These are phyloP conservation scores for Nannobrachium achirus DNA, from an alignment of 2,113 vertebrate species.

Conservation along the genomic window DNA sequence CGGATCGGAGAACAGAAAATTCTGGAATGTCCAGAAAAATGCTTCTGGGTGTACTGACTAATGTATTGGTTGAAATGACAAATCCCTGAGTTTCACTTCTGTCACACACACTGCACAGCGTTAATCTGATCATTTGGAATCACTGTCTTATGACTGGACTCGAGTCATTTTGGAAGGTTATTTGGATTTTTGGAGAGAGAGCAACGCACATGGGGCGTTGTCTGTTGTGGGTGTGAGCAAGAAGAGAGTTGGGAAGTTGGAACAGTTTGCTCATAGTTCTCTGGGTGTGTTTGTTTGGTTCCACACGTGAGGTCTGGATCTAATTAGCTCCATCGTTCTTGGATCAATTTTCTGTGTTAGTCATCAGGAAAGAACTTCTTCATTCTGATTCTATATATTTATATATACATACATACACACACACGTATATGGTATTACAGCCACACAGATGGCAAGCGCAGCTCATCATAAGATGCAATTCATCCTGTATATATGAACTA, in stretches of 20 bases:
- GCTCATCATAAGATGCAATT: not conserved
- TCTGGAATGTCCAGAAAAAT: conserved; percentile 27
- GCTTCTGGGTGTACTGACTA: conserved; percentile 9
- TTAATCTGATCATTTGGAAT: conserved; percentile 5
- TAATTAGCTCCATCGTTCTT: conserved; percentile 50
- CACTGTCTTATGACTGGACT: conserved; percentile 27
- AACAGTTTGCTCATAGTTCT: conserved; percentile 50
- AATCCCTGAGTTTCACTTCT: not conserved
- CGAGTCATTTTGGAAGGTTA: not conserved
- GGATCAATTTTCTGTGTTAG: conserved; percentile 33
- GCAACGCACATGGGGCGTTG: conserved; percentile 63
- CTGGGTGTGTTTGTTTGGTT: conserved; percentile 73
- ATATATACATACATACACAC: no score
- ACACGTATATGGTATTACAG: conserved; percentile 7
- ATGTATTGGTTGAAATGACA: conserved; percentile 17
- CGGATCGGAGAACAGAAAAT: conserved; percentile 34
- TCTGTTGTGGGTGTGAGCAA: conserved; percentile 59
- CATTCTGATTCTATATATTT: conserved; percentile 17
- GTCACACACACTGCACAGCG: not conserved
- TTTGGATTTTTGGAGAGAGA: conserved; percentile 16
- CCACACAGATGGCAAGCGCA: conserved; percentile 12
- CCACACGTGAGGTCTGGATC: conserved; percentile 66
- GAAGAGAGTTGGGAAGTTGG: conserved; percentile 57
- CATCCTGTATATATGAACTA: no score
- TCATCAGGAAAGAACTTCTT: conserved; percentile 37